Conservation (phyloP, 2,888 invertebrate species). For the Drepanosiphum platanoidis region DNA sequence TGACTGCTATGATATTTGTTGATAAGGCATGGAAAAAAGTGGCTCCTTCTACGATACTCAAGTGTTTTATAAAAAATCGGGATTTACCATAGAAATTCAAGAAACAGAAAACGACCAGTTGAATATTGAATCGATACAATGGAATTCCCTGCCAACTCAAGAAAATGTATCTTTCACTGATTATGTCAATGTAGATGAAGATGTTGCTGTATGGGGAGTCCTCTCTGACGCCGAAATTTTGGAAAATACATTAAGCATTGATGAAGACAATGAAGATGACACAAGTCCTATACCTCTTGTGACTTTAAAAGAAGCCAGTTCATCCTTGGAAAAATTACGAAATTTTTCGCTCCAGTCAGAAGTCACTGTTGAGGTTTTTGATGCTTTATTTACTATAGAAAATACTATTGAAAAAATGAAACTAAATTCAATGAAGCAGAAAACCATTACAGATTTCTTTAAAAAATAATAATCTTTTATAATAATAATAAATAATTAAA, state of each 20-base stretch:
- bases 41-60: neutral
- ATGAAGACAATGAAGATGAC: no score
- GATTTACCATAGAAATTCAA: conserved; percentile 33
- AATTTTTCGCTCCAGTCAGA: conserved; percentile 30
- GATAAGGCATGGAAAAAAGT: conserved; percentile 31
- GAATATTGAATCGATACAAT: conserved; percentile 18
- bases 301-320: no score
- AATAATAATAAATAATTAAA: no score
- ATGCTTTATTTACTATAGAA: conserved; percentile 19
- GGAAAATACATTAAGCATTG: no score
- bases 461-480: neutral
- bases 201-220: no score
- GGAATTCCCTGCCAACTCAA: conserved; percentile 1
- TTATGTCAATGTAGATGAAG: conserved; percentile 58
- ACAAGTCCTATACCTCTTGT: no score
- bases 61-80: conserved; percentile 24
- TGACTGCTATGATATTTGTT: conserved; percentile 39
- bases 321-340: conserved; percentile 15
- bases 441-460: neutral
- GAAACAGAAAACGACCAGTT: conserved; percentile 21
- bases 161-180: conserved; percentile 42
- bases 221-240: no score
- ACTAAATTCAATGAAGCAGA: conserved; percentile 14
- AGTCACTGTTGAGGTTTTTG: conserved; percentile 29
- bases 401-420: conserved; percentile 20